phyloP scores from a whole-genome alignment of 2,113 vertebrate genomes.

The Tragelaphus buxtoni region DNA sequence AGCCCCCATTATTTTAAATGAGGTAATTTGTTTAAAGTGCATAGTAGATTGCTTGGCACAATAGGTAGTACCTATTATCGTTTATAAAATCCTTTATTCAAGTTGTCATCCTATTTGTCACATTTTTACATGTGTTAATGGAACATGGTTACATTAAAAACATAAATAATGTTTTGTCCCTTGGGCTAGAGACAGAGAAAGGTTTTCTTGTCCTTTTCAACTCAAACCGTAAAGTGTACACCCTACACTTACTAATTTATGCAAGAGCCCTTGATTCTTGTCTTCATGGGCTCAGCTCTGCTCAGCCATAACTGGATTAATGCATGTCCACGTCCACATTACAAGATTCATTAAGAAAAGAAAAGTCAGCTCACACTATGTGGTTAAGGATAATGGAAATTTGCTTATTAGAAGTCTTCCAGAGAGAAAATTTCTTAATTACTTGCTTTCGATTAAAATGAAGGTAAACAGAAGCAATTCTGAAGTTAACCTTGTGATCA shows the following conservation, averaged over 20 bases:
- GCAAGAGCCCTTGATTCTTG: neutral
- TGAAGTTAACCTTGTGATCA: slow-evolving; percentile 6
- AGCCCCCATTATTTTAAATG: neutral
- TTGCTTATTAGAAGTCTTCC: slow-evolving; percentile 47
- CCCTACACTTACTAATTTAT: neutral
- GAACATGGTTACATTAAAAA: slow-evolving; percentile 2
- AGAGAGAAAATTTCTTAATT: slow-evolving; percentile 54
- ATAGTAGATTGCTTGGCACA: neutral
- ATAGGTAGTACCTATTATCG: neutral
- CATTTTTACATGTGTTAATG: neutral
- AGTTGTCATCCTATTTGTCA: neutral
- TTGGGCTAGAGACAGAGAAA: neutral
- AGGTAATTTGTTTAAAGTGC: neutral
- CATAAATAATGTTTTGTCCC: neutral
- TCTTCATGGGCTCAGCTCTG: neutral
- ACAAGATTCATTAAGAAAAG: slow-evolving; percentile 43
- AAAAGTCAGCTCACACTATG: slow-evolving; percentile 30
- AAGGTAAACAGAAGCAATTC: slow-evolving; percentile 34
- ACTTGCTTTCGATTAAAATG: slow-evolving; percentile 54
- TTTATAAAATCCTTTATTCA: slow-evolving; percentile 3
- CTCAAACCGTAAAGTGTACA: neutral
- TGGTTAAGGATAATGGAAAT: slow-evolving; percentile 59
- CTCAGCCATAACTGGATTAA: neutral
- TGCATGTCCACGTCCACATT: neutral
- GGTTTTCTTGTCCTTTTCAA: neutral